A percentile compares a stretch with the other conserved stretches of the same genome.
These are phyloP conservation scores for Sarcophilus harrisii DNA, from an alignment of 2,797 vertebrate species.

Conservation along the genomic window DNA sequence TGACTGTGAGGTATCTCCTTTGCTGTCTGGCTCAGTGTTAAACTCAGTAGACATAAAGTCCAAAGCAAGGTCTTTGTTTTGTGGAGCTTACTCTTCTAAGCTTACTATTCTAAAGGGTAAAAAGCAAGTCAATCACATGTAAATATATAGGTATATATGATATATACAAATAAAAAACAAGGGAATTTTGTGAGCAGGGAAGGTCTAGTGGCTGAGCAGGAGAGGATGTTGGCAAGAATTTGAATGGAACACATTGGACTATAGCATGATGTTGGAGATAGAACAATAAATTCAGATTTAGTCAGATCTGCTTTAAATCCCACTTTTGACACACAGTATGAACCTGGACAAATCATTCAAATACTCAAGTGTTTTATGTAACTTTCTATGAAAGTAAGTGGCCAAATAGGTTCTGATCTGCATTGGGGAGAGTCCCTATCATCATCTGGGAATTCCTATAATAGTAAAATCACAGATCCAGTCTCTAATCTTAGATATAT, in stretches of 20 bases:
- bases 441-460: background rate
- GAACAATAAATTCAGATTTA: background rate
- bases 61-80: background rate
- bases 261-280: background rate
- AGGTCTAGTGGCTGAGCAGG: too few species aligned
- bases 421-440: background rate
- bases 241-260: background rate
- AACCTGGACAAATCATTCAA: background rate
- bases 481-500: background rate
- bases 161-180: background rate
- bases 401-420: background rate
- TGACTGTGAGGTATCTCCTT: background rate
- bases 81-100: background rate
- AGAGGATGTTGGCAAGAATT: background rate
- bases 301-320: background rate
- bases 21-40: background rate
- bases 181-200: background rate
- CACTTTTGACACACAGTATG: background rate
- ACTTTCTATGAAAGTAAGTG: background rate
- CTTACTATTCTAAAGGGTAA: background rate
- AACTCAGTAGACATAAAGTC: background rate
- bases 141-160: background rate
- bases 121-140: background rate
- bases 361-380: background rate
- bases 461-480: background rate